Conservation (phyloP, 2,113 vertebrate species). For the Laticauda colubrina region DNA sequence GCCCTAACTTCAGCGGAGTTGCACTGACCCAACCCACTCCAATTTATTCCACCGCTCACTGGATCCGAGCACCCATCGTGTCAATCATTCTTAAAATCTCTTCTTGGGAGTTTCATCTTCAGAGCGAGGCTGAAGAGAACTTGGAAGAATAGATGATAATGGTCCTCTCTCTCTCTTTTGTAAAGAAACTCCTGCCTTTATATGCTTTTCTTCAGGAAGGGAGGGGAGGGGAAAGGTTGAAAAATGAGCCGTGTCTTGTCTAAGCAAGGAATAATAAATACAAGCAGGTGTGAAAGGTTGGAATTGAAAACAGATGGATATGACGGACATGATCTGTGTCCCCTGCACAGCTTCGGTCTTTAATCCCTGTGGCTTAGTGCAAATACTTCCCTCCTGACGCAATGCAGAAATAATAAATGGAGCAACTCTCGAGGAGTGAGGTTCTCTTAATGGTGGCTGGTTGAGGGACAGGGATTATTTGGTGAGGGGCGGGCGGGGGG, state of each 20-base stretch:
- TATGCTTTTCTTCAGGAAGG: not conserved
- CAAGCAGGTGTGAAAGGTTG: conserved; percentile 79
- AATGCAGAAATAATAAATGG: conserved; percentile 71
- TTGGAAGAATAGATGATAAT: conserved; percentile 10
- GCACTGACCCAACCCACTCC: rapidly evolving
- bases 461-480: conserved; percentile 65
- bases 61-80: not conserved
- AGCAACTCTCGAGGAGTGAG: conserved; percentile 65
- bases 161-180: not conserved
- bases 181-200: not conserved
- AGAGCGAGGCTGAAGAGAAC: conserved; percentile 18
- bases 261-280: conserved; percentile 72
- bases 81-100: not conserved
- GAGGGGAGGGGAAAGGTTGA: conserved; percentile 53
- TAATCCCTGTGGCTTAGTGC: conserved; percentile 70
- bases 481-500: conserved; percentile 2
- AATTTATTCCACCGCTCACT: not conserved
- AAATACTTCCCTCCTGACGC: conserved; percentile 74
- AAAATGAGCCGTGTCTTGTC: conserved; percentile 69
- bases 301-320: conserved; percentile 74
- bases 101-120: not conserved
- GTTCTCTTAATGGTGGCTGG: conserved; percentile 4
- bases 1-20: not conserved
- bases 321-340: conserved; percentile 69
- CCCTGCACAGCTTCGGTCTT: conserved; percentile 65